These are phyloP conservation scores for Drosophila pruinosa DNA, from an alignment of 1,140 invertebrate species.

Conservation along the genomic window DNA sequence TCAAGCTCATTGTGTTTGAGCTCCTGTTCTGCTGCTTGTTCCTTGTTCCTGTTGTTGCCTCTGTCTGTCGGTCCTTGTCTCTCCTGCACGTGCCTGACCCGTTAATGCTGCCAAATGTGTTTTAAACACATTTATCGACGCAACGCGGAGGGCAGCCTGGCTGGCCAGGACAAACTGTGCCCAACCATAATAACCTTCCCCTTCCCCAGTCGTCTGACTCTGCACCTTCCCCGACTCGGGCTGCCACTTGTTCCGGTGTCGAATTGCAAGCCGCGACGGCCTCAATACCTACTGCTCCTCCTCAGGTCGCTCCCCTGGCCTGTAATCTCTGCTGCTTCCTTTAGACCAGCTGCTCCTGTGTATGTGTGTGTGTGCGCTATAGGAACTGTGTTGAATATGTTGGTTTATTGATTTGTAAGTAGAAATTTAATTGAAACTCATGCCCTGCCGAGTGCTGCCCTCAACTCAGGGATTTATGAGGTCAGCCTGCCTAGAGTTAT, in stretches of 20 bases:
- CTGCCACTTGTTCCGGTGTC: constrained; percentile 78
- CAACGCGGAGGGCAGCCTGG: background rate
- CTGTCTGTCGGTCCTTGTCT: too few species aligned
- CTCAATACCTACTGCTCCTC: constrained; percentile 25
- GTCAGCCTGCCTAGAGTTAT: constrained; percentile 10
- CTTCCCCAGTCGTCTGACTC: background rate
- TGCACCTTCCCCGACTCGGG: constrained; percentile 2
- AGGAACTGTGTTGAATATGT: constrained; percentile 77
- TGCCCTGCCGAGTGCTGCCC: background rate
- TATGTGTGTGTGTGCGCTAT: constrained; percentile 15
- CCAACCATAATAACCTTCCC: constrained; percentile 8
- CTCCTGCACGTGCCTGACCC: constrained; percentile 32
- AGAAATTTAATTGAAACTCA: constrained; percentile 75
- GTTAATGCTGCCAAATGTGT: constrained; percentile 42
- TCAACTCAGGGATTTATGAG: constrained; percentile 51
- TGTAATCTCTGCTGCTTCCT: constrained; percentile 13
- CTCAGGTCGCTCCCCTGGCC: too few species aligned
- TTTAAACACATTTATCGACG: constrained; percentile 42
- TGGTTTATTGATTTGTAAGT: constrained; percentile 80
- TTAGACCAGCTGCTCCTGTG: constrained; percentile 56
- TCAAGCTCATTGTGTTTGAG: constrained; percentile 58
- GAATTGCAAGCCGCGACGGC: constrained; percentile 57
- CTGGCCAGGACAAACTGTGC: constrained; percentile 1
- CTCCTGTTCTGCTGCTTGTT: constrained; percentile 15
- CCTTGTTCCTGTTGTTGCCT: constrained; percentile 12